Evolutionary conservation across 92 coral and sea anemone species (phyloP).

Genomic region (Umimayanthus chanpuru): DNA sequence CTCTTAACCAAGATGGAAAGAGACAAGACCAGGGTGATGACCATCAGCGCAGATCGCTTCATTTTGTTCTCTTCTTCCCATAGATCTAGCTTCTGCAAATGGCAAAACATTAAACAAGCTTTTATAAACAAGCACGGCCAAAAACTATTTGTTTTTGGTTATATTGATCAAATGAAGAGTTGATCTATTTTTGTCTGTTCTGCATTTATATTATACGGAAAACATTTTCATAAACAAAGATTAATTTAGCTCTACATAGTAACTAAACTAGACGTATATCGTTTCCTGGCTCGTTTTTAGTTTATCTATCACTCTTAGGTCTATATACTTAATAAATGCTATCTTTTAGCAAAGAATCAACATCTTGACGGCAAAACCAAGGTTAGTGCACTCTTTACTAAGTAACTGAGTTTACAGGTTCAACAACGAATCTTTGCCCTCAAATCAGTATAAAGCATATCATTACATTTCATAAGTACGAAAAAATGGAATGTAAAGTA

Average conservation of each 20-base stretch:
- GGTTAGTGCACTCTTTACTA: neutral
- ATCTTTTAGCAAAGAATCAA: too few relatives aligned
- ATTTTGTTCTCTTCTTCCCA: neutral
- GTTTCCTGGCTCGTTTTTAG: neutral
- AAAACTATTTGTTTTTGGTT: neutral
- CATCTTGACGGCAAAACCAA: too few relatives aligned
- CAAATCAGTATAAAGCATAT: too few relatives aligned
- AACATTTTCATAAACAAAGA: neutral
- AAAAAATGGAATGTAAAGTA: neutral
- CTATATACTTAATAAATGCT: too few relatives aligned
- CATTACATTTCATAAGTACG: neutral
- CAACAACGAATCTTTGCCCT: neutral
- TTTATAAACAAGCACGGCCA: neutral
- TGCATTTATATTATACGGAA: neutral
- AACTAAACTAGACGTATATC: neutral
- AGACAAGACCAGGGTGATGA: neutral
- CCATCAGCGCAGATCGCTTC: neutral
- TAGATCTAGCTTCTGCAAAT: neutral
- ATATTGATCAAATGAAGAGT: neutral
- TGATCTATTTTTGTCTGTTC: neutral
- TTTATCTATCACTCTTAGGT: too few relatives aligned
- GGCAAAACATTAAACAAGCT: neutral
- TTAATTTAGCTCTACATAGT: neutral
- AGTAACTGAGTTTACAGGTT: neutral
- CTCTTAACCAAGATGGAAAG: constrained; percentile 10